Evolutionary conservation across 2,888 invertebrate genomes (phyloP).

Genomic region (Parnassius mnemosyne): DNA sequence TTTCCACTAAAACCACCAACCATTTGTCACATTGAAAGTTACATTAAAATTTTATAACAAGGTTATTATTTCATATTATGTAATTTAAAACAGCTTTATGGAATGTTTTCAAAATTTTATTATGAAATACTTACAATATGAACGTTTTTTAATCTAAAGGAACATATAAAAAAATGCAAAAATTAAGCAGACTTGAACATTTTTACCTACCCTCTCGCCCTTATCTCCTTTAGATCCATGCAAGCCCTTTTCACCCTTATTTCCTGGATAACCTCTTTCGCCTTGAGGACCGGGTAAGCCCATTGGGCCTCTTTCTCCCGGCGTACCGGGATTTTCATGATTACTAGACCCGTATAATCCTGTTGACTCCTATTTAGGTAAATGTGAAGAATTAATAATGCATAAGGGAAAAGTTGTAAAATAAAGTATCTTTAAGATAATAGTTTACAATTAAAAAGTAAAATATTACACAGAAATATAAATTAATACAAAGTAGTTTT

Average conservation of each 20-base stretch:
- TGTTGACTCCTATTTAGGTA: conserved; percentile 68
- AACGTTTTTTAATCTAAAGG: not conserved
- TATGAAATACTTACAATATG: too few species aligned
- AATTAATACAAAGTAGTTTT: too few species aligned
- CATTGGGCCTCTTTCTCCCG: conserved; percentile 84
- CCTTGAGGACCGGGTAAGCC: conserved; percentile 84
- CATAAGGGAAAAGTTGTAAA: not conserved
- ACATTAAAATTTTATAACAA: too few species aligned
- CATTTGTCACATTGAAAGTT: too few species aligned
- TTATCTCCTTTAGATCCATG: conserved; percentile 83
- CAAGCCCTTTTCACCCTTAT: conserved; percentile 82
- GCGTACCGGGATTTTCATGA: conserved; percentile 83
- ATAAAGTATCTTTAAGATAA: not conserved
- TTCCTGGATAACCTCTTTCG: conserved; percentile 82
- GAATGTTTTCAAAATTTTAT: too few species aligned
- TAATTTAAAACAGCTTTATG: too few species aligned
- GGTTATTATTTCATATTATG: too few species aligned
- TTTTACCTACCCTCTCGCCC: conserved; percentile 85
- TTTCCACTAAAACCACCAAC: too few species aligned
- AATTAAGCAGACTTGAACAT: conserved; percentile 8
- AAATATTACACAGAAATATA: too few species aligned
- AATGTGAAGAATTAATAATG: conserved; percentile 27
- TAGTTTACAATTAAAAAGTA: too few species aligned
- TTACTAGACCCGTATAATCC: conserved; percentile 77
- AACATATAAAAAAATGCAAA: not conserved